A percentile compares a stretch with the other conserved stretches of the same genome.
phyloP scores from a whole-genome alignment of 1,140 invertebrate genomes.

The Drosophila leontia region DNA sequence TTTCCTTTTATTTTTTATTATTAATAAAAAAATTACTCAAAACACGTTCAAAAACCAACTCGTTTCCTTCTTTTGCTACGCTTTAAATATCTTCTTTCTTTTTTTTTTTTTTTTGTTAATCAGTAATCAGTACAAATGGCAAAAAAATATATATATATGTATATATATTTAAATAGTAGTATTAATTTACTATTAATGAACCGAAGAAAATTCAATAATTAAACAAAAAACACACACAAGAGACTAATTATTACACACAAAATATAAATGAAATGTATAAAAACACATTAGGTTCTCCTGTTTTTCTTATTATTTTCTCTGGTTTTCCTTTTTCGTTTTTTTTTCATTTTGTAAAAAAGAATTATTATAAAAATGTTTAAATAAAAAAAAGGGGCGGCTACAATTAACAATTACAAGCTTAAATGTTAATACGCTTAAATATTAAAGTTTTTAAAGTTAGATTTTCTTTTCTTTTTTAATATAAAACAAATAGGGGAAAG shows the following conservation, averaged over 20 bases:
- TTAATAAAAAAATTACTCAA: conserved; percentile 32
- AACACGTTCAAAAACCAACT: conserved; percentile 27
- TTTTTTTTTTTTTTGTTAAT: conserved; percentile 54
- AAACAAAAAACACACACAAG: conserved; percentile 29
- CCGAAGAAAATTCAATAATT: conserved; percentile 37
- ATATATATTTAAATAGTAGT: conserved; percentile 47
- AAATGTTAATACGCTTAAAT: conserved; percentile 80
- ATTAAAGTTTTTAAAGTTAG: conserved; percentile 69
- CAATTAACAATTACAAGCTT: conserved; percentile 73
- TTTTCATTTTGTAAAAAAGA: conserved; percentile 11
- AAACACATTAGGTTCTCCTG: conserved; percentile 1
- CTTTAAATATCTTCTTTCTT: conserved; percentile 11
- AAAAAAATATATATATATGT: conserved; percentile 45
- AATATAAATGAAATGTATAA: neutral
- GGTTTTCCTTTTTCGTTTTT: neutral
- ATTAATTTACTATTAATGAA: conserved; percentile 64
- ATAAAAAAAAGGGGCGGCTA: conserved; percentile 21
- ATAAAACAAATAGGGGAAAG: conserved; percentile 37
- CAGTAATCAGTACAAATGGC: conserved; percentile 81
- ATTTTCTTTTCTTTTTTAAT: conserved; percentile 24
- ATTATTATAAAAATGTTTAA: conserved; percentile 10
- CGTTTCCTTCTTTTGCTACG: conserved; percentile 1
- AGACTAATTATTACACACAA: conserved; percentile 12
- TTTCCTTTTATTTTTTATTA: conserved; percentile 26
- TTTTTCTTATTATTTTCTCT: conserved; percentile 4